A percentile compares a stretch with the other conserved stretches of the same genome.
phyloP scores from a whole-genome alignment of 2,888 invertebrate genomes.

The Zygaena filipendulae region DNA sequence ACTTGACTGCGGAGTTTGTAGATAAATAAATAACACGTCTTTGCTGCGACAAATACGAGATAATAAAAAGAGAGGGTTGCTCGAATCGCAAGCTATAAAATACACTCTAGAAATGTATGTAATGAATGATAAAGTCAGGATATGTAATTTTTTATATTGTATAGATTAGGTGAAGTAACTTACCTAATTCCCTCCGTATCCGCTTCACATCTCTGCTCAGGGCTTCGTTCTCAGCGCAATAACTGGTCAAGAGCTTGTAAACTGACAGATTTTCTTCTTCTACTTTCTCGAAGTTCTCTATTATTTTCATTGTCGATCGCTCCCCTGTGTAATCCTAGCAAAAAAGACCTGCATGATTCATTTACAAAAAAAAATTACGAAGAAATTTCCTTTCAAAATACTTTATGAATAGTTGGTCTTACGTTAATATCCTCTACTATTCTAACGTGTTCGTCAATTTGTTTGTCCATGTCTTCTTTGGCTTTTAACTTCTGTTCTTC shows the following conservation, averaged over 20 bases:
- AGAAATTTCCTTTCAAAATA: no score
- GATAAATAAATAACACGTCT: no score
- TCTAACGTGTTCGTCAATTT: background rate
- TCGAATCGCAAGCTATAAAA: no score
- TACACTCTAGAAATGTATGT: no score
- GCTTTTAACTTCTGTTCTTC: slow-evolving; percentile 19
- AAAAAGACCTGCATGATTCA: slow-evolving; percentile 4
- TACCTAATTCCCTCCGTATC: slow-evolving; percentile 29
- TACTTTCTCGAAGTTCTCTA: slow-evolving; percentile 70
- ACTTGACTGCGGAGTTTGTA: no score
- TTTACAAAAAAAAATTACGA: background rate
- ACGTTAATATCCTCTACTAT: no score
- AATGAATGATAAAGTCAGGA: no score
- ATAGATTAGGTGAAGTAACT: no score
- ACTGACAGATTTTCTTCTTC: slow-evolving; percentile 82
- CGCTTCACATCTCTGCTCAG: slow-evolving; percentile 23
- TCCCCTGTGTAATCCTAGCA: slow-evolving; percentile 60
- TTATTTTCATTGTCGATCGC: slow-evolving; percentile 56
- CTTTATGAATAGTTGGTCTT: no score
- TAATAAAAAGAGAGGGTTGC: no score
- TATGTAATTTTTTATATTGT: no score
- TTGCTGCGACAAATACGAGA: no score
- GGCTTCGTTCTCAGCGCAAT: slow-evolving; percentile 41
- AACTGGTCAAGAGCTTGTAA: slow-evolving; percentile 77
- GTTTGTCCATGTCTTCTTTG: slow-evolving; percentile 16